phyloP scores from a whole-genome alignment of 2,888 invertebrate genomes.

The Ferdinandea cuprea region DNA sequence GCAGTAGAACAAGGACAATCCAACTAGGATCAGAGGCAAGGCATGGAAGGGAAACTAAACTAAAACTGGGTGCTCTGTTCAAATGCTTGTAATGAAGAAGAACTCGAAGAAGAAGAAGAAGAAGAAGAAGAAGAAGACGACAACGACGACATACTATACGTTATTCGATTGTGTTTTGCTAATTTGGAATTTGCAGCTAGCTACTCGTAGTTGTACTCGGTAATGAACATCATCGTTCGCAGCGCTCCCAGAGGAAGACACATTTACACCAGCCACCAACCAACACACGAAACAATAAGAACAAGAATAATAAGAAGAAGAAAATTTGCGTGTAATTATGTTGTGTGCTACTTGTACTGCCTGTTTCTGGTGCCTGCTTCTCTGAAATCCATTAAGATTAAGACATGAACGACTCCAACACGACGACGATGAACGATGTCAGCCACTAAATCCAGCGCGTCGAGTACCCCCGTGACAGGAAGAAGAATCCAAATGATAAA shows the following conservation, averaged over 20 bases:
- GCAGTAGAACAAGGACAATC: conserved; percentile 54
- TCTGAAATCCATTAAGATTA: conserved; percentile 70
- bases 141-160: too few species aligned
- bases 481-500: conserved; percentile 69
- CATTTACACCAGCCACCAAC: neutral
- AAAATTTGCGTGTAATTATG: conserved; percentile 73
- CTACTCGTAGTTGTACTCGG: conserved; percentile 42
- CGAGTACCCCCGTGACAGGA: conserved; percentile 45
- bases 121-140: conserved; percentile 41
- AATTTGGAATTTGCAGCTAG: conserved; percentile 69
- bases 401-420: conserved; percentile 62
- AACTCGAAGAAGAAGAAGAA: too few species aligned
- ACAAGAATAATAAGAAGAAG: neutral
- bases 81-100: conserved; percentile 10
- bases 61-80: neutral
- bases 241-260: neutral
- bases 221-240: conserved; percentile 49
- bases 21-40: conserved; percentile 33
- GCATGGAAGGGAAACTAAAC: neutral
- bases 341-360: conserved; percentile 41
- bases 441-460: conserved; percentile 63
- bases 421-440: conserved; percentile 63
- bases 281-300: too few species aligned
- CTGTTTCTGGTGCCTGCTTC: conserved; percentile 3
- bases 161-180: conserved; percentile 72